phyloP scores from a whole-genome alignment of 2,797 vertebrate species.

The Clarias fuscus region DNA sequence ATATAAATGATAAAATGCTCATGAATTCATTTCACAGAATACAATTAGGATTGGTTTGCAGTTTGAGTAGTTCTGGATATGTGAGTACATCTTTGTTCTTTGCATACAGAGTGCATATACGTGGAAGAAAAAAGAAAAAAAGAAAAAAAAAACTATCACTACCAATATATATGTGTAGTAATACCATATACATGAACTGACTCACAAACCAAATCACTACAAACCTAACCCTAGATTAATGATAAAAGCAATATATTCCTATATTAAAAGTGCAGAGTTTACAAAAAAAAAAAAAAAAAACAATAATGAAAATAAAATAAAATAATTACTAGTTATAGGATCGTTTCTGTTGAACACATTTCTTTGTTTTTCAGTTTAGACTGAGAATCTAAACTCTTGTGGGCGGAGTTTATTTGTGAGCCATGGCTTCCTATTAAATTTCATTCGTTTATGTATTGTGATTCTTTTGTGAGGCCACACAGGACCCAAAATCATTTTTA shows the following conservation, averaged over 20 bases:
- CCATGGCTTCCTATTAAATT: constrained; percentile 65
- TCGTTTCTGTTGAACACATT: constrained; percentile 30
- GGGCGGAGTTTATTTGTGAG: constrained; percentile 73
- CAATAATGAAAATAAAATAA: constrained; percentile 56
- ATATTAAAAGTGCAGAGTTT: constrained; percentile 94
- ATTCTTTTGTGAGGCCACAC: too few species aligned
- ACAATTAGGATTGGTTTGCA: constrained; percentile 67
- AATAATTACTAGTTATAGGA: constrained; percentile 19
- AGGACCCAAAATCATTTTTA: too few species aligned
- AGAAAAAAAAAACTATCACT: constrained; percentile 55
- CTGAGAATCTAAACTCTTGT: constrained; percentile 44
- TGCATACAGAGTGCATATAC: constrained; percentile 64
- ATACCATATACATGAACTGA: constrained; percentile 57
- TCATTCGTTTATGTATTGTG: too few species aligned
- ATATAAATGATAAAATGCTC: constrained; percentile 68
- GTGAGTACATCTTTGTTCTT: constrained; percentile 65
- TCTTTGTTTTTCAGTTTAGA: constrained; percentile 54
- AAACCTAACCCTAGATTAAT: constrained; percentile 80
- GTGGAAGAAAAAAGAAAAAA: constrained; percentile 52
- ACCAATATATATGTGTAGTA: constrained; percentile 46
- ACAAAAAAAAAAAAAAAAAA: constrained; percentile 58
- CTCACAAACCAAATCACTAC: constrained; percentile 80
- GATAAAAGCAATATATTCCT: constrained; percentile 77
- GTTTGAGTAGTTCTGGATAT: constrained; percentile 58
- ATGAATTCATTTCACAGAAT: constrained; percentile 68